phyloP scores from a whole-genome alignment of 2,797 vertebrate species.

The Anomalospiza imberbis region DNA sequence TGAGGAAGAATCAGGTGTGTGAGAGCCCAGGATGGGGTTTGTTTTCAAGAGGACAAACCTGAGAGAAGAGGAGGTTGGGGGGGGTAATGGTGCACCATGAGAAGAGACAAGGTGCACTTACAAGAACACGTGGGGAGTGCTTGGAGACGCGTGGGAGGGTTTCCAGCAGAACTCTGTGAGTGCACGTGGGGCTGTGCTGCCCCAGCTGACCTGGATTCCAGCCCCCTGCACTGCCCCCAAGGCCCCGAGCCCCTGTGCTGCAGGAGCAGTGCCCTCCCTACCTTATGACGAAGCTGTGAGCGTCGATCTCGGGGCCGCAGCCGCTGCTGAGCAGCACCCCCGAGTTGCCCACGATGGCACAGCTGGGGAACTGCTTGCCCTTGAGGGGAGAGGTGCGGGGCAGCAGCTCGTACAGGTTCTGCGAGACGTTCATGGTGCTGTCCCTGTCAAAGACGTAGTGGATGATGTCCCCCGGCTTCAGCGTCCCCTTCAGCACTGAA shows the following conservation, averaged over 20 bases:
- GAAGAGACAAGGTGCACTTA: fast-evolving
- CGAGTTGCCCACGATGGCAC: conserved; percentile 95
- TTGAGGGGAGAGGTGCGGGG: conserved; percentile 89
- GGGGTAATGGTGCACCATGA: fast-evolving
- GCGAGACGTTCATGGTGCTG: conserved; percentile 93
- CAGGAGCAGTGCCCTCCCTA: neutral
- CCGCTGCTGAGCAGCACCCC: conserved; percentile 92
- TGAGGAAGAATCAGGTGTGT: neutral
- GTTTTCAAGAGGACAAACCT: neutral
- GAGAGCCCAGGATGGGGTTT: neutral
- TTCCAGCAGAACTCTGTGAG: neutral
- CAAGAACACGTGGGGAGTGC: neutral
- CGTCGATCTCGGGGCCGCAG: conserved; percentile 91
- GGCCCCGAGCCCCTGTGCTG: fast-evolving
- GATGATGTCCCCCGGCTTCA: conserved; percentile 91
- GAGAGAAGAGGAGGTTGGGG: neutral
- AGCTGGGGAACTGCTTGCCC: conserved; percentile 87
- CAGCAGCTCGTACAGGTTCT: conserved; percentile 91
- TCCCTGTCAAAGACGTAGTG: conserved; percentile 95
- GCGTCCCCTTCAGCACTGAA: conserved; percentile 91
- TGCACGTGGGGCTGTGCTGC: fast-evolving
- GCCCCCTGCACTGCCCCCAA: neutral
- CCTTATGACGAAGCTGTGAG: conserved; percentile 93
- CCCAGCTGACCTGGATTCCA: neutral
- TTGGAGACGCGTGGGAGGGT: neutral